Conservation (phyloP, 2,888 invertebrate species). For the Eilema caniola region DNA sequence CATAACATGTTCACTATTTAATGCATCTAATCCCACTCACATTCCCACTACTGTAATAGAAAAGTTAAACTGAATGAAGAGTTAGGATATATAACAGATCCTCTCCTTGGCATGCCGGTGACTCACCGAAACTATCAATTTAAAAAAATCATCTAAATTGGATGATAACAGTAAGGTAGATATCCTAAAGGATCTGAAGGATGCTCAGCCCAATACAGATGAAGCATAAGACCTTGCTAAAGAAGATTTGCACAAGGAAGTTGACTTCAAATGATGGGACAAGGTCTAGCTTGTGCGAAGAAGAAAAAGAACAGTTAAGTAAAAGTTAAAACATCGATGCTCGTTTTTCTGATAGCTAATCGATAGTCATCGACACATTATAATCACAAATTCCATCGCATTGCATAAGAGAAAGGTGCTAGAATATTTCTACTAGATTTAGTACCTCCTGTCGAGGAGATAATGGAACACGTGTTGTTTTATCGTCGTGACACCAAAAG, state of each 20-base stretch:
- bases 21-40: neutral
- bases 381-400: neutral
- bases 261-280: too few relatives aligned
- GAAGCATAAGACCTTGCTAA: too few relatives aligned
- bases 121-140: too few relatives aligned
- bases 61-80: neutral
- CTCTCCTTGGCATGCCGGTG: neutral
- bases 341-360: constrained; percentile 18
- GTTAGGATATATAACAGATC: neutral
- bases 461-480: constrained; percentile 18
- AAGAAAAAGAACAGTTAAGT: neutral
- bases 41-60: neutral
- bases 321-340: neutral
- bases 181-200: too few relatives aligned
- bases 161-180: too few relatives aligned
- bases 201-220: too few relatives aligned
- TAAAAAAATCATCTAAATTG: too few relatives aligned
- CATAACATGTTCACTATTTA: neutral
- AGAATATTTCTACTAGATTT: constrained; percentile 11
- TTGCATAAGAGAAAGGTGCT: constrained; percentile 14
- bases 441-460: constrained; percentile 15
- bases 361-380: neutral
- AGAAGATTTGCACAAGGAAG: too few relatives aligned
- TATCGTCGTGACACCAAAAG: constrained; percentile 29
- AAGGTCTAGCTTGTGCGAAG: neutral